A percentile compares a stretch with the other conserved stretches of the same genome.
Conservation (phyloP, 2,888 invertebrate genomes). For the Cheilosia vernalis region DNA sequence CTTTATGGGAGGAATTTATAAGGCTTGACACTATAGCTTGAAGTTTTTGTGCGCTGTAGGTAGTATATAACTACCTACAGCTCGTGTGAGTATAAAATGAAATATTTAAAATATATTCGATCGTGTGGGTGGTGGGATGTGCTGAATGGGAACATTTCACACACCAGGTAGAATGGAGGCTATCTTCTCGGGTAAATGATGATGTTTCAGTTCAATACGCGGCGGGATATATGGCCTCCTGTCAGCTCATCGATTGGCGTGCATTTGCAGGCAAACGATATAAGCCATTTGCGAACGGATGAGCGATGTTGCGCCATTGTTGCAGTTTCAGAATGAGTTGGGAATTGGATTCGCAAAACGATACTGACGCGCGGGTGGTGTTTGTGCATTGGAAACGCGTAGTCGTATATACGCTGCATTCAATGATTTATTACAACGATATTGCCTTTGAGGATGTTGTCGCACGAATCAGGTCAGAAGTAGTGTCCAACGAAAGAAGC, state of each 20-base stretch:
- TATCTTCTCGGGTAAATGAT: conserved; percentile 64
- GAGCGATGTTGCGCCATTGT: conserved; percentile 43
- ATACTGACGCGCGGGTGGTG: not conserved
- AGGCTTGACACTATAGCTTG: conserved; percentile 58
- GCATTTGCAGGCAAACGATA: conserved; percentile 43
- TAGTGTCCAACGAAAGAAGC: too few species aligned
- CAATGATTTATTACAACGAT: conserved; percentile 30
- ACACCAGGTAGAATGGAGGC: conserved; percentile 34
- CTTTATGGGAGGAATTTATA: conserved; percentile 65
- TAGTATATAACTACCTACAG: not conserved
- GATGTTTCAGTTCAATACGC: conserved; percentile 65
- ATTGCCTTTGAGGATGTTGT: not conserved
- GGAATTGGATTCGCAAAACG: conserved; percentile 6
- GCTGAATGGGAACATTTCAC: not conserved
- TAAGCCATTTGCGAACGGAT: conserved; percentile 39
- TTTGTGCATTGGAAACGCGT: not conserved
- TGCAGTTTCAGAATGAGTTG: conserved; percentile 27
- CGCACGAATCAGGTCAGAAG: not conserved
- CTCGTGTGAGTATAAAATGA: conserved; percentile 50
- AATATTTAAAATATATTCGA: conserved; percentile 63
- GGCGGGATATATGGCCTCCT: conserved; percentile 62
- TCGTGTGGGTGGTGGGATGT: not conserved
- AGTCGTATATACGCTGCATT: not conserved
- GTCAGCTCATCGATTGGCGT: conserved; percentile 63
- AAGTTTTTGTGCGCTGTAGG: conserved; percentile 22